Conservation (phyloP, 2,888 invertebrate genomes). For the Oscheius sp. region DNA sequence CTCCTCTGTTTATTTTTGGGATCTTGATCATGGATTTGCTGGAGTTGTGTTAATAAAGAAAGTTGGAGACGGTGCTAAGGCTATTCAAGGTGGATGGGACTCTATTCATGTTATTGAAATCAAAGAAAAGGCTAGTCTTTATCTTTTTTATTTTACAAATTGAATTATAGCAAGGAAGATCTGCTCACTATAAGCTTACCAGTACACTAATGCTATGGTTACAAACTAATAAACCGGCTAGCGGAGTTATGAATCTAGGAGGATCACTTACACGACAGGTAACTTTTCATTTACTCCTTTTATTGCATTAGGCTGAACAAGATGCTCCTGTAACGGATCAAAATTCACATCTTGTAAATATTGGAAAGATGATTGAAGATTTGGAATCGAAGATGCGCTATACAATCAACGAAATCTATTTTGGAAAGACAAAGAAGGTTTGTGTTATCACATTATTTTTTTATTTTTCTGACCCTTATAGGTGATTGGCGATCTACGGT, state of each 20-base stretch:
- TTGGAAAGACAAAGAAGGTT: conserved; percentile 79
- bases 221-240: conserved; percentile 86
- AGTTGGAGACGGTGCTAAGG: conserved; percentile 91
- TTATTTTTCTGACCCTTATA: conserved; percentile 18
- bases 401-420: conserved; percentile 97
- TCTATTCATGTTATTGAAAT: conserved; percentile 99
- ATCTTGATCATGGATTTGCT: conserved; percentile 92
- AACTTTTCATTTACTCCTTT: conserved; percentile 32
- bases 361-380: conserved; percentile 97
- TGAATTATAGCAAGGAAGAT: conserved; percentile 35
- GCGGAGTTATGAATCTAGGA: conserved; percentile 98
- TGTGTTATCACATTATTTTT: neutral
- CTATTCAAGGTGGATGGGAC: conserved; percentile 99
- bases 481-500: conserved; percentile 55
- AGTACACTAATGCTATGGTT: conserved; percentile 99
- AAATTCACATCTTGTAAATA: conserved; percentile 96
- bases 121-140: conserved; percentile 72
- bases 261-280: conserved; percentile 97
- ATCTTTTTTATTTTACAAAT: neutral
- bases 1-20: conserved; percentile 99
- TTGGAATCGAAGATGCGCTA: conserved; percentile 99
- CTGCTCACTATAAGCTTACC: conserved; percentile 85
- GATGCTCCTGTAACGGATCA: conserved; percentile 90
- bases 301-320: conserved; percentile 80
- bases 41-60: conserved; percentile 98